Evolutionary conservation across 2,888 invertebrate species (phyloP), one percentile per base, ranked within the genome.

Genomic region (Tetropium fuscum): DNA sequence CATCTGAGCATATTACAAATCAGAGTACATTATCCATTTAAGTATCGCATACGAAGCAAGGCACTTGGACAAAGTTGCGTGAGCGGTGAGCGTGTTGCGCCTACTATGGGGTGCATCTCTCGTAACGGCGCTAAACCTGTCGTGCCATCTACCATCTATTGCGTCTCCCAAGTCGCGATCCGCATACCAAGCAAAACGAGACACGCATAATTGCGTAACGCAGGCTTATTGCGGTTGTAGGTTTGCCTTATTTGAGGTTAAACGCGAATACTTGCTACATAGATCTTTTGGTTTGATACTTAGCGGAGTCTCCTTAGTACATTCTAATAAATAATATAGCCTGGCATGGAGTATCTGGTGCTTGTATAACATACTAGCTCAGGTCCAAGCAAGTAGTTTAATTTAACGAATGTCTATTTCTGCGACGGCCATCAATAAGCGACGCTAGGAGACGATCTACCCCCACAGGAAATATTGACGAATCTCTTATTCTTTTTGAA

Each of bases 91-190:
- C 10, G 43, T 43, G 43, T 43, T 6, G 25, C 10, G 25, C 43
- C 11, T 43, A 43, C 25, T 43, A 43, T 43, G 43, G 43, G 40
- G 43, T 25, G 43, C 43, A 43, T 43, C 43, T 43, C 25, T 22
- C 43, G 25, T 43, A 48, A 48, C 47, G 47, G 47, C 34, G 47
- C 32, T 48, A 48, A 48, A 32, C 34, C 19, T 20, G 34, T 34
- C 22, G 41, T 20, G 41, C 22, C 41, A 20, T 41, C 41, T 41
- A 41, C 41, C 20, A 20, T 41, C 34, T 34, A 34, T 7, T 13
- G 34, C 13, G 34, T 15, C 15, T 15, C 13, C 6, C 11, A 11
- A 15, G 13, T 3, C 25, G 43, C 43, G 43, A 43, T 43, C 43
- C 8, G 25, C 47, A 48, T 34, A 20, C 20, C 19, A 48, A 48